Conservation (phyloP, 2,113 vertebrate genomes). For the Poecile atricapillus region DNA sequence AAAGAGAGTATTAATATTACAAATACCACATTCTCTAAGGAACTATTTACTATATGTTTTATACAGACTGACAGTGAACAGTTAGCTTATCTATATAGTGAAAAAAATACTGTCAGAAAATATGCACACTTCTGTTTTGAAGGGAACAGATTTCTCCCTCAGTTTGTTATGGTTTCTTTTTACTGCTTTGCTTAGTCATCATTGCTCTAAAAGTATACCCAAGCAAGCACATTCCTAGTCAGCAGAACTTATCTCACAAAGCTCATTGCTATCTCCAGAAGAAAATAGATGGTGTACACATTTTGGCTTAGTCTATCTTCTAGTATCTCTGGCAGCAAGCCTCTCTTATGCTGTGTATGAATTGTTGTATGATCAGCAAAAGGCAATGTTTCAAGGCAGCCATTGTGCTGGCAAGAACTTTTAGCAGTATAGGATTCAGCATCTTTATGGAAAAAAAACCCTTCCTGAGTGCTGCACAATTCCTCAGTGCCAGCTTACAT, state of each 20-base stretch:
- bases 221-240: not conserved
- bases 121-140: not conserved
- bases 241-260: not conserved
- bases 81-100: not conserved
- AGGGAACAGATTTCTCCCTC: not conserved
- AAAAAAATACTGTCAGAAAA: not conserved
- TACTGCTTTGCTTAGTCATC: not conserved
- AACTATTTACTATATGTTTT: not conserved
- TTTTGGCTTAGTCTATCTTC: not conserved
- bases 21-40: not conserved
- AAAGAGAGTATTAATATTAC: not conserved
- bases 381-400: not conserved
- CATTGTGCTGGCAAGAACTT: not conserved
- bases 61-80: not conserved
- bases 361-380: slow-evolving; percentile 1
- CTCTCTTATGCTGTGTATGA: not conserved
- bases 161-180: not conserved
- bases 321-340: not conserved
- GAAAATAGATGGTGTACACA: not conserved
- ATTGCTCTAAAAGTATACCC: not conserved
- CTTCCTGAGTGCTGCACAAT: not conserved
- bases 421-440: not conserved
- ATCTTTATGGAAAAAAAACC: not conserved
- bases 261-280: not conserved
- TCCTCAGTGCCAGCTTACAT: not conserved